Conservation (phyloP, 2,797 vertebrate genomes). For the Aulostomus chinensis region DNA sequence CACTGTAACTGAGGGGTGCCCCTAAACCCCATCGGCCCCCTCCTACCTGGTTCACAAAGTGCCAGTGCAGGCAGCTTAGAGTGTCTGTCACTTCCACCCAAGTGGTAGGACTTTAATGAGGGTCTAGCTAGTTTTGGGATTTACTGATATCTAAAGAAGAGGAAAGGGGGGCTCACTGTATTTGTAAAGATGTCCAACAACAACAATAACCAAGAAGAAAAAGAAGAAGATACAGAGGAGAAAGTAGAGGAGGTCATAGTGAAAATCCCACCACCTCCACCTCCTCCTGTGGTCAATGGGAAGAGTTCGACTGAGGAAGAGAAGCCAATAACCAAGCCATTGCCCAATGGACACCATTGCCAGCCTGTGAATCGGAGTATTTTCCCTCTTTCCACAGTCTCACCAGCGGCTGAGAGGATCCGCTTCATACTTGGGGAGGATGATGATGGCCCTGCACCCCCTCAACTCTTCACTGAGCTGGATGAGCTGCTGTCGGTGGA, state of each 20-base stretch:
- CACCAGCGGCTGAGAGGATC: conserved; percentile 93
- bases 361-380: conserved; percentile 88
- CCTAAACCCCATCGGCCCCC: conserved; percentile 59
- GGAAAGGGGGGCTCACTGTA: no score
- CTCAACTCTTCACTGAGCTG: conserved; percentile 97
- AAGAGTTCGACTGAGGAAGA: conserved; percentile 76
- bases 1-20: conserved; percentile 68
- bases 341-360: conserved; percentile 65
- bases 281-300: conserved; percentile 59
- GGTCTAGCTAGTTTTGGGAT: conserved; percentile 41
- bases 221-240: conserved; percentile 53
- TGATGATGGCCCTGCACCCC: conserved; percentile 91
- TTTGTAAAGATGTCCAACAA: conserved; percentile 72
- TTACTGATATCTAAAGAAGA: no score
- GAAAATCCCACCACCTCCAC: conserved; percentile 66
- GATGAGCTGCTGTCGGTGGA: conserved; percentile 94
- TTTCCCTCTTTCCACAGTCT: conserved; percentile 92
- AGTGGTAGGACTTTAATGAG: conserved; percentile 56
- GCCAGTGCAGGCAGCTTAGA: conserved; percentile 57
- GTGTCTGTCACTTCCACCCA: conserved; percentile 57
- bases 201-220: conserved; percentile 75
- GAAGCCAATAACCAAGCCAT: conserved; percentile 41
- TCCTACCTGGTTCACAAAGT: conserved; percentile 74
- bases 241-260: conserved; percentile 59
- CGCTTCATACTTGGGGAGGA: conserved; percentile 97